Base-by-base conservation (phyloP, 2,113 vertebrate genomes). In the Micromys minutus region DNA sequence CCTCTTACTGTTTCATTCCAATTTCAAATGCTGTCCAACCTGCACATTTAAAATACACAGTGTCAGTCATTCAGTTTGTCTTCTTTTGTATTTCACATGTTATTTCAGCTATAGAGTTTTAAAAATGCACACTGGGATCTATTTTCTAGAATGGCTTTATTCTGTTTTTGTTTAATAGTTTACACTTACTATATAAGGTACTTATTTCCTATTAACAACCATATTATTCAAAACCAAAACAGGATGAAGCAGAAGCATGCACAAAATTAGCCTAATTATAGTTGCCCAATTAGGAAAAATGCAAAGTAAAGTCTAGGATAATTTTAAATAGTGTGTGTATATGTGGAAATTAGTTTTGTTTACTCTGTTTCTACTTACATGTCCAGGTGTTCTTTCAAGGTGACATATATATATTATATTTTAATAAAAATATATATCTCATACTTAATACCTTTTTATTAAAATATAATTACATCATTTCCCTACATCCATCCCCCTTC, bases 21-120 rank as follows among this genome's bases (percentile, higher is more conserved):
- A 98, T 98, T 98, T 98, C 98, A 98, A 98, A 98, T 99, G 98
- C 97, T 98, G 98, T 98, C 97, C 98, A 98, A 99, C 98, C 99
- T 99, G 98, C 97, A 98, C 97, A 98, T 97, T 98, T 98, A 94
- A 98, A 98, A 98, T 98, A 98, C 95, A 98, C 75, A 98, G 97
- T 96, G 96, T 97, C 63, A 98, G 97, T 98, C 96, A 98, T 97
- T 98, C 92, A 97, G 97, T 97, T 94, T 96, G n/a, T 81, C 80
- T 94, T 83, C n/a, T 89, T 93, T 7, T 96, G 29, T 91, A 45
- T 94, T 95, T 94, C 86, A 95, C 19, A 95, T 24, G 17, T 81
- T 95, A 96, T 93, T 96, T 96, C 80, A 94, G 69, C 29, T 93
- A 91, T 7, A 89, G 16, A 24, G 24, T 72, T 71, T 95, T 76